A percentile compares a stretch with the other conserved stretches of the same genome.
Conservation (phyloP, 2,888 invertebrate species). For the Hirtodrosophila histrioides region DNA sequence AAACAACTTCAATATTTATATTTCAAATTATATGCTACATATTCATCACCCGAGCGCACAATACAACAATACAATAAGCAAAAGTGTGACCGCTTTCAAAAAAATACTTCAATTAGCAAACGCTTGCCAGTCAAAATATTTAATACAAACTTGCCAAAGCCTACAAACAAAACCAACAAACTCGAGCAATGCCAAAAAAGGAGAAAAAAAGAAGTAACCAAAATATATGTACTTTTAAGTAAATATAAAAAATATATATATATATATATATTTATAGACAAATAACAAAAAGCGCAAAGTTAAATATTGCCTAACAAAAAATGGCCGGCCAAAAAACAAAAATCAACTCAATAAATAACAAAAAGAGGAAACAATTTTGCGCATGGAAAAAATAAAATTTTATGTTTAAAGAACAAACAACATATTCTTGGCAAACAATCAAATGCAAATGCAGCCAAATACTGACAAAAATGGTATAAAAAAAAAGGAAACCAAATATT, state of each 20-base stretch:
- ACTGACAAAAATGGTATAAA: too few species aligned
- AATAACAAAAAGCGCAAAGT: conserved; percentile 20
- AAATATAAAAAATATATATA: background rate
- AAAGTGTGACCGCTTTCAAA: conserved; percentile 12
- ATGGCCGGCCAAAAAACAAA: too few species aligned
- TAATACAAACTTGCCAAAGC: conserved; percentile 26
- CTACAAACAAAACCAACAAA: conserved; percentile 30
- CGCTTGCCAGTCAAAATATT: conserved; percentile 59
- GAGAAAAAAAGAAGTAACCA: conserved; percentile 2
- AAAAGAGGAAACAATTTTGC: conserved; percentile 2
- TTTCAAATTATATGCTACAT: conserved; percentile 7
- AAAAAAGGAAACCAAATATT: too few species aligned
- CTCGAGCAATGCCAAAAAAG: conserved; percentile 33
- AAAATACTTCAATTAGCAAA: conserved; percentile 57
- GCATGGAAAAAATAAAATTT: conserved; percentile 13
- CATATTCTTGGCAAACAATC: conserved; percentile 31
- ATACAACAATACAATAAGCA: conserved; percentile 3
- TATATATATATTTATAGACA: conserved; percentile 17
- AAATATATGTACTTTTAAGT: too few species aligned
- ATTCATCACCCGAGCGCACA: conserved; percentile 7
- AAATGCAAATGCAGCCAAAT: too few species aligned
- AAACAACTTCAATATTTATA: conserved; percentile 16
- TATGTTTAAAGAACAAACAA: conserved; percentile 36
- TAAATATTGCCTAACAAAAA: conserved; percentile 9
- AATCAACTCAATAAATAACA: conserved; percentile 11